These are phyloP conservation scores for Boloria euphrosyne DNA, from an alignment of 2,888 invertebrate species.

Conservation along the genomic window DNA sequence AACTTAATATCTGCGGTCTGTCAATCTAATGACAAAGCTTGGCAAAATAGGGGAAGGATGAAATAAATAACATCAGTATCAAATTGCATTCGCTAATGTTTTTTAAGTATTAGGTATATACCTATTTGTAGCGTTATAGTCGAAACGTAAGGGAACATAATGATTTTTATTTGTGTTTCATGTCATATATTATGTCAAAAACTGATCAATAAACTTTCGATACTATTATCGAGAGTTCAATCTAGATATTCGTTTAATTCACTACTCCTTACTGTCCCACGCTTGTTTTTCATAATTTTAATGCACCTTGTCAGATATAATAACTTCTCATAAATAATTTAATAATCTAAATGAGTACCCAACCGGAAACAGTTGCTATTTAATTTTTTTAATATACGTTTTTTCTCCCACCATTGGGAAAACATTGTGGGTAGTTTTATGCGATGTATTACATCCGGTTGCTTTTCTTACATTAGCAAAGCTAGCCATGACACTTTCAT, in stretches of 20 bases:
- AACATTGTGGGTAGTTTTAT: constrained; percentile 29
- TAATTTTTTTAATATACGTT: not conserved
- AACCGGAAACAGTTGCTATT: no score
- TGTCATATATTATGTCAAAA: no score
- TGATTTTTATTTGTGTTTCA: no score
- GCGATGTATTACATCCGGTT: constrained; percentile 49
- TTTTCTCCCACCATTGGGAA: constrained; percentile 12
- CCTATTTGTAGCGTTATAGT: not conserved
- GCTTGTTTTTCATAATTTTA: no score
- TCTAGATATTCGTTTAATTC: no score
- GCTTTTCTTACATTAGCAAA: constrained; percentile 48
- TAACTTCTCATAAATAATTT: no score
- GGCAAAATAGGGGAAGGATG: constrained; percentile 16
- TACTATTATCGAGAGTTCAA: no score
- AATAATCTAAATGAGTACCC: no score
- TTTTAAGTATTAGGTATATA: not conserved
- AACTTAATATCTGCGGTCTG: constrained; percentile 24
- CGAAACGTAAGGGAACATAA: no score
- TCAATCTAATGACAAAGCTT: constrained; percentile 18
- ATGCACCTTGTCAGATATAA: no score
- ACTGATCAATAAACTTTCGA: no score
- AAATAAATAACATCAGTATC: constrained; percentile 19
- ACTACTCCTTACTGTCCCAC: no score
- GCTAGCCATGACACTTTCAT: constrained; percentile 50
- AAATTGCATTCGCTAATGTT: not conserved